Evolutionary conservation across 2,113 vertebrate species (phyloP).

Genomic region (Sula dactylatra): DNA sequence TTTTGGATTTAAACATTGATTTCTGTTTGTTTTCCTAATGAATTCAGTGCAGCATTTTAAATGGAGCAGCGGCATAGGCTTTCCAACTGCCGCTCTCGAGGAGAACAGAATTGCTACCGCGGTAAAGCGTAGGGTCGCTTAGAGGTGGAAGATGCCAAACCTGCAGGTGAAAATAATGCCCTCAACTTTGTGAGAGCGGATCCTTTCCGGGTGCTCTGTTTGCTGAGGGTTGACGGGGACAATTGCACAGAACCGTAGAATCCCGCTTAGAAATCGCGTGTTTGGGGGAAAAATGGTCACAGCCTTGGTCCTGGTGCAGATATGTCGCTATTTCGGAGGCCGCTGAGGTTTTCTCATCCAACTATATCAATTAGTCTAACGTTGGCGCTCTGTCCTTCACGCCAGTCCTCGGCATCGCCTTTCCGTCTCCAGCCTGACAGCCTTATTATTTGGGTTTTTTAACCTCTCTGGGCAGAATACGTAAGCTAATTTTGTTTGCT

Average conservation of each 20-base stretch:
- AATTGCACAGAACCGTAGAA: neutral
- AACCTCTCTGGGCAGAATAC: neutral
- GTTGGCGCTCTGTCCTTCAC: neutral
- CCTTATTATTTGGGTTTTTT: neutral
- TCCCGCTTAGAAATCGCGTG: neutral
- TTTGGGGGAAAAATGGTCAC: neutral
- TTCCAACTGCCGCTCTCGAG: neutral
- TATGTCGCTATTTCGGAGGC: neutral
- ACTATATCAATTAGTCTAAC: neutral
- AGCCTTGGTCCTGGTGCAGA: neutral
- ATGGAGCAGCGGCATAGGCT: neutral
- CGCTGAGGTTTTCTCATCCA: neutral
- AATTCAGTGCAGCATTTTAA: neutral
- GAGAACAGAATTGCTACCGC: neutral
- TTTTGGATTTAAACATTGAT: constrained; percentile 17
- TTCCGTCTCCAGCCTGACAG: neutral
- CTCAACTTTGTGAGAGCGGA: neutral
- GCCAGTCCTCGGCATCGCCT: neutral
- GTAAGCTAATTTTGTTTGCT: neutral
- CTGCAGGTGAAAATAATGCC: neutral
- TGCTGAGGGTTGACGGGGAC: neutral
- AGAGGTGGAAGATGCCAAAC: neutral
- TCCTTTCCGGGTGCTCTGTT: neutral
- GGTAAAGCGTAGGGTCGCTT: neutral
- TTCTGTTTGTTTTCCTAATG: constrained; percentile 32